Conservation (phyloP, 2,888 invertebrate genomes). For the Mycogona germanica region DNA sequence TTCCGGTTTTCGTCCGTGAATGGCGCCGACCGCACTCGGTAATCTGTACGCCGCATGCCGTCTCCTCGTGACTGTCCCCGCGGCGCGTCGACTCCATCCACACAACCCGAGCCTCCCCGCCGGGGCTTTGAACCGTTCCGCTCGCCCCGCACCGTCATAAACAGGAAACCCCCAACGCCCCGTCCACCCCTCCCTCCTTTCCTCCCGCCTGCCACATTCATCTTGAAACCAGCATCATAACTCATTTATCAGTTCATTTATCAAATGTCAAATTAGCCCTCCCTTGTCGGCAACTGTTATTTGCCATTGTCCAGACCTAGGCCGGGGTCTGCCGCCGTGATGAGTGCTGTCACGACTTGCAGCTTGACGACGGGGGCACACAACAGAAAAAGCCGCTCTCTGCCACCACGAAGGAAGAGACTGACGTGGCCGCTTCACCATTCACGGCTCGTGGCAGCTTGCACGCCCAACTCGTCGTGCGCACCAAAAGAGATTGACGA, state of each 20-base stretch:
- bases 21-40: background rate
- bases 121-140: slow-evolving; percentile 17
- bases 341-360: slow-evolving; percentile 15
- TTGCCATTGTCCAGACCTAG: slow-evolving; percentile 17
- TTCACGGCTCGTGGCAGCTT: too few species aligned
- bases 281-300: slow-evolving; percentile 19
- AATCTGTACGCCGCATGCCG: background rate
- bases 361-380: too few species aligned
- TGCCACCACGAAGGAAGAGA: too few species aligned
- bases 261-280: slow-evolving; percentile 22
- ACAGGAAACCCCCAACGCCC: slow-evolving; percentile 21
- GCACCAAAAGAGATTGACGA: too few species aligned
- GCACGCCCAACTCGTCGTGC: too few species aligned
- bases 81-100: slow-evolving; percentile 6
- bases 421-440: too few species aligned
- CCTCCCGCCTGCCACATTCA: slow-evolving; percentile 20
- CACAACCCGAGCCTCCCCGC: slow-evolving; percentile 11
- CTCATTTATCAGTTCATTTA: slow-evolving; percentile 22
- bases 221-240: slow-evolving; percentile 20
- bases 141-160: slow-evolving; percentile 16
- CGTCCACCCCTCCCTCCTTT: slow-evolving; percentile 3
- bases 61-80: slow-evolving; percentile 3
- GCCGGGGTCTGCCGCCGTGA: slow-evolving; percentile 12
- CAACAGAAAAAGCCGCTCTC: too few species aligned
- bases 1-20: background rate